Conservation (phyloP, 2,797 vertebrate species). For the Chaetophractus vellerosus region DNA sequence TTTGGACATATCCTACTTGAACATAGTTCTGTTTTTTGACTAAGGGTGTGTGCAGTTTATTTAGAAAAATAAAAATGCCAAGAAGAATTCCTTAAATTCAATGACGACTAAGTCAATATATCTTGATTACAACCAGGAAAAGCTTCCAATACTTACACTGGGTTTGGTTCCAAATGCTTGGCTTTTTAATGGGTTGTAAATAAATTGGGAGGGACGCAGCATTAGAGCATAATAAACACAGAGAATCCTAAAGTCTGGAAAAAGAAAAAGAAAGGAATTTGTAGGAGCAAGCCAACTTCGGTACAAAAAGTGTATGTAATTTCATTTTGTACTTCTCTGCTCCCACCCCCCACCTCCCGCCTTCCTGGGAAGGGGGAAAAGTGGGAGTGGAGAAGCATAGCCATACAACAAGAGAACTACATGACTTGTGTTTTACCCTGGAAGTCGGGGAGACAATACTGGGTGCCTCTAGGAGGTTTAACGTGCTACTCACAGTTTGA, state of each 20-base stretch:
- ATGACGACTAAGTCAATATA: conserved; percentile 50
- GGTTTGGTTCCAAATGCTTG: conserved; percentile 74
- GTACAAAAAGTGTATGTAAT: not conserved
- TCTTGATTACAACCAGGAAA: conserved; percentile 69
- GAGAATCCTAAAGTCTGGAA: conserved; percentile 6
- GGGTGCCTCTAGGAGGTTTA: conserved; percentile 41
- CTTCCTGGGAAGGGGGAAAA: not conserved
- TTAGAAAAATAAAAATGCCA: not conserved
- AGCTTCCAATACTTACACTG: conserved; percentile 72
- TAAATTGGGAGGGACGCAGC: conserved; percentile 65
- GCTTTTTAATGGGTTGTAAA: conserved; percentile 62
- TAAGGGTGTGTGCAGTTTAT: not conserved
- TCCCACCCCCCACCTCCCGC: not conserved
- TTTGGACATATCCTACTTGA: conserved; percentile 2
- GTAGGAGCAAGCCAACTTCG: conserved; percentile 18
- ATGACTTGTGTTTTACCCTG: not conserved
- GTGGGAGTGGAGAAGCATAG: not conserved
- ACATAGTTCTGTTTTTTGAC: not conserved
- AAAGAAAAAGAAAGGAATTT: conserved; percentile 48
- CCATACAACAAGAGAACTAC: not conserved
- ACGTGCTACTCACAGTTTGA: conserved; percentile 33
- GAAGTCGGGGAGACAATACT: not conserved
- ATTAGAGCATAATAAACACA: conserved; percentile 34
- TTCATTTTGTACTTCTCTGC: not conserved
- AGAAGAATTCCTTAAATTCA: conserved; percentile 24